Conservation (phyloP, 1,140 invertebrate species). For the Saccostrea glomerata region DNA sequence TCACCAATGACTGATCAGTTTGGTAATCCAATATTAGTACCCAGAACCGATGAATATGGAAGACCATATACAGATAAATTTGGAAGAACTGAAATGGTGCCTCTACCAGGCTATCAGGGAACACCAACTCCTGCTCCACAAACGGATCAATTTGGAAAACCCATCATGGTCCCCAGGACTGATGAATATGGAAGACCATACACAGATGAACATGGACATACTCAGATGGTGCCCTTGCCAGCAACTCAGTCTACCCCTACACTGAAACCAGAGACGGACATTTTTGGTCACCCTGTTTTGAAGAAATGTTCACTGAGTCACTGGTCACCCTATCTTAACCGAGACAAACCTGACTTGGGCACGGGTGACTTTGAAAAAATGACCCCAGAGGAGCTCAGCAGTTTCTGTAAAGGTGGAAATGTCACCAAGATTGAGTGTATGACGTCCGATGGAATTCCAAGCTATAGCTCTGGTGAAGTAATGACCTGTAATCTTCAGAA, state of each 20-base stretch:
- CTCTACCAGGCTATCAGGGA: constrained; percentile 30
- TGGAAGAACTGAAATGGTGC: constrained; percentile 34
- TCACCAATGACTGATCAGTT: constrained; percentile 45
- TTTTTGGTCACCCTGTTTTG: constrained; percentile 43
- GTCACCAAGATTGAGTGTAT: constrained; percentile 67
- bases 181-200: constrained; percentile 14
- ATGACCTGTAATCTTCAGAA: constrained; percentile 58
- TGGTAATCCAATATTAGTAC: constrained; percentile 36
- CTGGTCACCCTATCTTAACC: constrained; percentile 68
- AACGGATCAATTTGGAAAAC: constrained; percentile 19
- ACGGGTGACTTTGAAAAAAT: constrained; percentile 65
- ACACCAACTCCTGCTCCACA: constrained; percentile 45
- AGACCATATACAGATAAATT: constrained; percentile 42
- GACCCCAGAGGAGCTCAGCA: constrained; percentile 55
- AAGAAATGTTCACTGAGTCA: constrained; percentile 51
- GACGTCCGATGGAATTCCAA: constrained; percentile 47
- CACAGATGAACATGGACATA: neutral
- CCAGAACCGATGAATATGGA: constrained; percentile 23
- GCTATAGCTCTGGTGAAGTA: constrained; percentile 60
- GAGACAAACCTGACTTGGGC: constrained; percentile 63
- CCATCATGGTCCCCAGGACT: constrained; percentile 20
- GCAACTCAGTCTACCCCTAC: constrained; percentile 21
- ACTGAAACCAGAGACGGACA: constrained; percentile 38
- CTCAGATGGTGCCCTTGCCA: neutral
- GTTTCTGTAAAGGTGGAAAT: constrained; percentile 65